Evolutionary conservation across 2,113 vertebrate genomes (phyloP).

Genomic region (Nerophis lumbriciformis): DNA sequence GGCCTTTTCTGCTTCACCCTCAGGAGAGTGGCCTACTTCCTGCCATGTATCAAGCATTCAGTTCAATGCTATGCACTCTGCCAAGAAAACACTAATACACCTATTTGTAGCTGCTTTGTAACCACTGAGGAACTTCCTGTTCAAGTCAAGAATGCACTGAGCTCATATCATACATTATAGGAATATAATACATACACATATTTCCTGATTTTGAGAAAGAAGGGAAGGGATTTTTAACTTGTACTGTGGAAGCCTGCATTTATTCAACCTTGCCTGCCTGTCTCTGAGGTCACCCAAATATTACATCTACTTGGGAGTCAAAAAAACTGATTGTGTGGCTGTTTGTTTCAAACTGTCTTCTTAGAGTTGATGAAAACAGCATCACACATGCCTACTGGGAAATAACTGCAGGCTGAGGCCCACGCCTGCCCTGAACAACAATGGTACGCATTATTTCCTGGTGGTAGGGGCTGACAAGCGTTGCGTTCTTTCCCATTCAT

Average conservation of each 20-base stretch:
- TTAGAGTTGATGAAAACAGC: constrained; percentile 35
- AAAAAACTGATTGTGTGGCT: constrained; percentile 19
- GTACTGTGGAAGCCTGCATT: background rate
- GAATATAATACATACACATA: background rate
- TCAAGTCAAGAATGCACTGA: background rate
- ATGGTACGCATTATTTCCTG: constrained; percentile 68
- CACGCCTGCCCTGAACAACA: constrained; percentile 61
- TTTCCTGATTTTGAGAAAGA: too few species aligned
- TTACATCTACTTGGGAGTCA: constrained; percentile 10
- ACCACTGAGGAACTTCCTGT: background rate
- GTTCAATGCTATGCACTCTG: background rate
- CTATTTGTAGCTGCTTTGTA: constrained; percentile 11
- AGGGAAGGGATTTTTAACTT: background rate
- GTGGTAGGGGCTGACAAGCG: constrained; percentile 60
- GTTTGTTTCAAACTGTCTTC: constrained; percentile 37
- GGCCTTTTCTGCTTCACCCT: constrained; percentile 36
- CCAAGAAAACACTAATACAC: background rate
- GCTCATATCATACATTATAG: background rate
- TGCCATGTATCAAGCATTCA: constrained; percentile 45
- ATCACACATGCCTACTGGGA: constrained; percentile 40
- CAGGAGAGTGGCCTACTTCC: constrained; percentile 55
- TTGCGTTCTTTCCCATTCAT: constrained; percentile 66
- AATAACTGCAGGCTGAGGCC: constrained; percentile 63
- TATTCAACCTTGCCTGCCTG: constrained; percentile 11
- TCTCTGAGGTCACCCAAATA: constrained; percentile 9